Evolutionary conservation across 1,140 invertebrate species (phyloP), one percentile per base, ranked within the genome.

Genomic region (Penaeus japonicus): DNA sequence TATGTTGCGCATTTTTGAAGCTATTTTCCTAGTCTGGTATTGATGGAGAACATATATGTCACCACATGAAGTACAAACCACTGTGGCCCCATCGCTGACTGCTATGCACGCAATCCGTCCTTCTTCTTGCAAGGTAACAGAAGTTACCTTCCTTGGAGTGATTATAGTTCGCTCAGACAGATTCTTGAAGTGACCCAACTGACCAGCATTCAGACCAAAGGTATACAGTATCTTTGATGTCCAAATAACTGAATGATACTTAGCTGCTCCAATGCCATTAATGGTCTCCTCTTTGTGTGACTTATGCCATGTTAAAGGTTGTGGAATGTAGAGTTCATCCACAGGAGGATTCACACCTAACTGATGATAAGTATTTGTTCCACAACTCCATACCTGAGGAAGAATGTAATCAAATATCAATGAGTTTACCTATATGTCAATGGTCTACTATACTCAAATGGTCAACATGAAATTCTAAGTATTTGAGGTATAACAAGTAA

Each of bases 121-220:
- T 35, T 92, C 92, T 84, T 92, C 87, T 20, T 59, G 83, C 53
- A 89, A 77, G 70, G 84, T 81, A 20, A 89, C 55, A n/a, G 80
- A 88, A 39, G 91, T 92, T 89, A 94, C 93, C 90, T 92, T 91
- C 92, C 93, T 93, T 4, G 94, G 94, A 75, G 89, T 70, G 32
- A 89, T 89, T 62, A 92, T 80, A 39, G 90, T 90, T 81, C 53
- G 27, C 81, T 91, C 91, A 24, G 90, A 78, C 22, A 65, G 87
- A 86, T 70, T 65, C 70, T 89, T 87, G n/a, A 91, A 90, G 87
- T 93, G 94, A 89, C 96, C 96, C 57, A 97, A 91, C 92, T 96
- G 96, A 57, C 96, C 96, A 82, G 94, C 93, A 93, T 97, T 96
- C 0, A 95, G 92, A 20, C 96, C 96, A 94, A 95, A 96, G 0